Evolutionary conservation across 2,797 vertebrate species (phyloP), one percentile per base, ranked within the genome.

Genomic region (Centroberyx gerrardi): DNA sequence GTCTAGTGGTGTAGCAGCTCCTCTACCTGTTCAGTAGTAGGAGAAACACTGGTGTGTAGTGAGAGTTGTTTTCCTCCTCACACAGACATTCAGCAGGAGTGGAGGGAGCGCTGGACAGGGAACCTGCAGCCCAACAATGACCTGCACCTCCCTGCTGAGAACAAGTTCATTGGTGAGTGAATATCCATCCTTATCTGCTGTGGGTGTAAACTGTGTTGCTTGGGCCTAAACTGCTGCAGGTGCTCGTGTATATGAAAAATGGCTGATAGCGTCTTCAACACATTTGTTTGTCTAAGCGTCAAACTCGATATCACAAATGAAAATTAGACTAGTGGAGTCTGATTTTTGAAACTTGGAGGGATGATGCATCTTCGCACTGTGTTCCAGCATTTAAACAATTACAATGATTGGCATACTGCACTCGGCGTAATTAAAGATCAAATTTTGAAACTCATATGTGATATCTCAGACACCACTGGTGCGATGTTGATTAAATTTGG

Each of bases 151-250:
- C 98, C 97, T 46, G 96, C 93, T 72, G 96, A 97, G 90, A 99
- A 99, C 87, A 96, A 95, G 88, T 99, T 97, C 72, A 99, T 99
- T 64, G 97, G 98, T 99, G 88, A 81, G 96, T 92, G 53, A 80
- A 61, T 53, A 14, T 54, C 60, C 2, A 8, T 38, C 40, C 42
- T 28, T 28, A 18, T 72, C 59, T 56, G 5, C 4, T 5, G n/a
- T 0, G 1, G 33, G 15, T 22, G 5, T 27, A 62, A 28, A 44
- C 42, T 28, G n/a, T 9, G 3, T 31, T 63, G n/a, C 54, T 75
- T 64, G 17, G 15, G 14, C 14, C 28, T 61, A 40, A 66, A 66
- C 18, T 27, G 40, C 33, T 46, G 38, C 22, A 62, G 33, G 29
- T n/a, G 9, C n/a, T 18, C 17, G 1, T 22, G 51, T 71, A 64